Evolutionary conservation across 2,888 invertebrate species (phyloP), one percentile per base, ranked within the genome.

Genomic region (Girardia tigrina): DNA sequence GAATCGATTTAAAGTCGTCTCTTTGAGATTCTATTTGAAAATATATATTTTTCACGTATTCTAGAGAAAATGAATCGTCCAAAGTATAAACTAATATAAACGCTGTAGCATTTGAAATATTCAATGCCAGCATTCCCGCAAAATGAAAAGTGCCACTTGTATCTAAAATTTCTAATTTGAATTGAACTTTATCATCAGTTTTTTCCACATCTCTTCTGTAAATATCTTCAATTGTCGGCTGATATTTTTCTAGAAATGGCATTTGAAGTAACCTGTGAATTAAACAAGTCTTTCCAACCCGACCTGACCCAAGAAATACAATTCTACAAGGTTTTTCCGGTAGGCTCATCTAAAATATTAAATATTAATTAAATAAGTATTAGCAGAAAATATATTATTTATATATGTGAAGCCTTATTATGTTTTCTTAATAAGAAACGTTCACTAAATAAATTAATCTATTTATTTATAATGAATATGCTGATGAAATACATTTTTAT

Each of bases 61-160:
- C 76, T 26, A 75, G 42, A 12, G 76, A 75, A 16, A 28, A 75
- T 26, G 27, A 8, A 36, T 75, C 76, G 26, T 75, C 42, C 16
- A 75, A 23, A 8, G 75, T 23, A 75, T 26, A 75, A 27, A 75
- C 76, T 6, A 75, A 73, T 12, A 75, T 42, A 29, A 75, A 42
- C 4, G 76, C 73, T 28, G 76, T 36, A 1, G 76, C 76, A 27
- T 75, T 26, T 16, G 36, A 28, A 4, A 75, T 75, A 28, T 73
- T 75, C 6, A 75, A 27, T 14, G 74, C 74, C 20, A 28, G 28
- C 76, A 75, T 75, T 4, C 74, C 76, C 8, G 76, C 74, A 73
- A 75, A 75, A 42, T 75, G 20, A 28, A 36, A 75, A 42, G 73
- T 75, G 20, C 76, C 76, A 29, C 76, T 75, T 4, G 76, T 75